Base-by-base conservation (phyloP, 2,113 vertebrate genomes). In the Callipepla californica region DNA sequence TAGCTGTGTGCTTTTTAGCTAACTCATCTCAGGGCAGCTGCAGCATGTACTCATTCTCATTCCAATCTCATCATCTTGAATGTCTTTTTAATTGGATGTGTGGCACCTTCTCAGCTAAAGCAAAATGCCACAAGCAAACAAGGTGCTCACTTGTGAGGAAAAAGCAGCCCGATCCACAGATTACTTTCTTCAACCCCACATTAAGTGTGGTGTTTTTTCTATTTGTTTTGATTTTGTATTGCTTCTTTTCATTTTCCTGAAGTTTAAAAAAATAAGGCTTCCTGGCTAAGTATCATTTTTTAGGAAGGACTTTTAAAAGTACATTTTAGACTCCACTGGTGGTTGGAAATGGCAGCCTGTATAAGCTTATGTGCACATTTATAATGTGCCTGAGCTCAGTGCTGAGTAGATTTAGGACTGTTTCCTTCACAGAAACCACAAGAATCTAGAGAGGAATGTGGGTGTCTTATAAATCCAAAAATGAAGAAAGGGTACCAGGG, bases 51-150 rank as follows among this genome's bases (percentile, higher is more conserved):
- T 93, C 67, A 76, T 94, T 93, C 81, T 95, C 28, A 92, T 95
- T 91, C 87, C 34, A 85, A 7, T 55, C 73, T 69, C 53, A 76
- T 55, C 59, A 73, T 34, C 42, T 91, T 65, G 1, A 0, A 26
- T 55, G 77, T 67, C 73, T 75, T 80, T 83, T 85, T 87, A 94
- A 91, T 92, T 93, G 92, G 59, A 85, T 95, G 81, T 81, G 74
- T 0, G 0, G 63, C 75, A 77, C 70, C 14, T 79, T 68, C 80
- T 53, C 75, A 85, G 75, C 75, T 66, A 74, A 34, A 87, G 55
- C 62, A 92, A 92, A 91, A 89, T 89, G 78, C 58, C 86, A 91
- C 74, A 42, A 87, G 84, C 36, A 80, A 59, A 59, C 70, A 93
- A 90, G 86, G 89, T 93, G n/a, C 63, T 85, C 7, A 2, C 53